Evolutionary conservation across 2,888 invertebrate species (phyloP), one percentile per base, ranked within the genome.

Genomic region (Amphipyra berbera): DNA sequence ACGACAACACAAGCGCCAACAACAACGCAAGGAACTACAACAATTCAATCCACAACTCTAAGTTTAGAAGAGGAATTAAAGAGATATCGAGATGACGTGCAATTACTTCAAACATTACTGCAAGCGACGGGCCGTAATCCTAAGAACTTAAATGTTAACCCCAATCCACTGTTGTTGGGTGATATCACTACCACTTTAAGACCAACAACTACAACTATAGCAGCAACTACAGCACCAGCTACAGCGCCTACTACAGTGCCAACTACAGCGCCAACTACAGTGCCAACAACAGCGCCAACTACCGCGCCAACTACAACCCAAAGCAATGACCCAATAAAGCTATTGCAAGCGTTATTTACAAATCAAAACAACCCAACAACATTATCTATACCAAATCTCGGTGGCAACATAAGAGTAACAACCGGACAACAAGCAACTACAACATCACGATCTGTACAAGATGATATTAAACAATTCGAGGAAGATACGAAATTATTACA

Each of bases 401-500:
- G 68, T 30, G 79, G 76, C 9, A 87, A 78, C 37, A 60, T 73
- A n/a, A 78, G 74, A 75, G 52, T 76, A 1, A 78, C 81, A 47
- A 79, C 72, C 53, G 77, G 73, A 50, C 70, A 77, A 33, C 86
- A 87, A 77, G 54, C 54, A 47, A 84, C 88, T 13, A 88, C 90
- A 14, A 93, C 93, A 48, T 66, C 82, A 10, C 88, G 92, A 12
- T 92, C 93, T 35, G 86, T 95, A 57, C 90, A 95, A 81, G 94
- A 94, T 27, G 95, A 95, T 60, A 88, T 95, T 12, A 88, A 87
- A 56, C 93, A 94, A 65, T 93, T 93, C 74, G 92, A 95, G 79
- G 92, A 95, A 82, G 95, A 95, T 61, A 91, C 94, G 7, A 91
- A 92, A 78, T 82, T 95, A 56, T 78, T 94, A 63, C 88, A 95